These are phyloP conservation scores for Oreochromis spilurus DNA, from an alignment of 2,113 vertebrate species.

Conservation along the genomic window DNA sequence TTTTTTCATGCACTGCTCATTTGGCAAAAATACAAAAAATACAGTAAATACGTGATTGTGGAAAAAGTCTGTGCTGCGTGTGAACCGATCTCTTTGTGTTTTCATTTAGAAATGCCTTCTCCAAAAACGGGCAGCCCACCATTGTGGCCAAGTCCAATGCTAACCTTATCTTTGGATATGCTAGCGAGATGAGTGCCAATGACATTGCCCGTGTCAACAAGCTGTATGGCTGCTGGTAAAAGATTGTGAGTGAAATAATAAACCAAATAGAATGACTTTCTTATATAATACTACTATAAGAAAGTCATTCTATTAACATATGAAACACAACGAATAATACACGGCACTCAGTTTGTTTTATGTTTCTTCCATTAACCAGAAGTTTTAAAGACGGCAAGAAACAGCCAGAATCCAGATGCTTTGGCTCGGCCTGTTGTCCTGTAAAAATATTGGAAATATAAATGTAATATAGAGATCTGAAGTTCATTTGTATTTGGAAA, in stretches of 20 bases:
- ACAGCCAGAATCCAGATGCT: neutral
- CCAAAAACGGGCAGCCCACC: neutral
- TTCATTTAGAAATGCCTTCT: neutral
- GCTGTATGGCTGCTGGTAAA: conserved; percentile 44
- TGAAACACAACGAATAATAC: too few relatives aligned
- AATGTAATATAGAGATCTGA: neutral
- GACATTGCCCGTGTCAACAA: conserved; percentile 43
- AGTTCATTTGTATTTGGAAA: neutral
- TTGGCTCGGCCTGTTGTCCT: neutral
- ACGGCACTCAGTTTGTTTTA: neutral
- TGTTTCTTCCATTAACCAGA: neutral
- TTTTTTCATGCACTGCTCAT: too few relatives aligned
- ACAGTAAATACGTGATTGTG: neutral
- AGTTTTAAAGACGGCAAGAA: neutral
- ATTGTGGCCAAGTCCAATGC: neutral
- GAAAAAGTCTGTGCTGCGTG: neutral
- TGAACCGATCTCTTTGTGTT: neutral
- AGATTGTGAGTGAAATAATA: too few relatives aligned
- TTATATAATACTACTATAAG: too few relatives aligned
- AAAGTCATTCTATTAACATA: too few relatives aligned
- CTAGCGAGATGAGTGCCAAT: neutral
- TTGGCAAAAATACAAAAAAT: neutral
- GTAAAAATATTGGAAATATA: neutral
- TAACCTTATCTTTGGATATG: neutral
- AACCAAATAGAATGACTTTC: too few relatives aligned